Evolutionary conservation across 2,888 invertebrate species (phyloP), one percentile per base, ranked within the genome.

Genomic region (Eilema caniola): DNA sequence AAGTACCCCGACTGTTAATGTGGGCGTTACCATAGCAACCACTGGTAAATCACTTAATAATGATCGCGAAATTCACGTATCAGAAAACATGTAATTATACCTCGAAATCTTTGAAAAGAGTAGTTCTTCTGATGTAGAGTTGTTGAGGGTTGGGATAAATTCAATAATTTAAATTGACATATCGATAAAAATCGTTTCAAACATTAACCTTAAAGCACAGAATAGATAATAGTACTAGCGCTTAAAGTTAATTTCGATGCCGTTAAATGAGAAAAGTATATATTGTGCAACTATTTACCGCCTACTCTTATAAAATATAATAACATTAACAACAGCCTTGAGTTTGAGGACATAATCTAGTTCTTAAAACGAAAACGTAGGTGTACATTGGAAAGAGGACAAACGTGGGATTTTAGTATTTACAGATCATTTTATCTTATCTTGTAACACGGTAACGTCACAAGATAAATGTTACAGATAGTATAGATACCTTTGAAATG

Each of bases 51-150:
- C 90, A 90, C 89, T 91, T 90, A 89, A 92, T 93, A 93, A 94
- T 93, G 90, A 90, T 89, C 86, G 88, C 76, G 85, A 91, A 89
- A 91, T 87, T 91, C 88, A 88, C 89, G 89, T 91, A 92, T 91
- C 89, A 87, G 87, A 88, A 93, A 94, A 93, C 93, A 90, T 92
- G 83, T 90, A 91, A 93, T 94, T 93, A 93, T 86, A 85, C 82
- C 88, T 90, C 88, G 86, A 88, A 83, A 88, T 87, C 82, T 81
- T 76, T 84, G 74, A 73, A 85, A 85, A 83, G 82, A 81, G 82
- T 67, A 53, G 65, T 60, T 69, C 57, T 66, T 60, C 28, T 62
- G 61, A 37, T 62, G 60, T 41, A 33, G 28, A 76, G 73, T 67
- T 62, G 66, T 25, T 37, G 68, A 73, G 73, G 7, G 74, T 60